phyloP scores from a whole-genome alignment of 2,113 vertebrate genomes.

The Etheostoma cragini region DNA sequence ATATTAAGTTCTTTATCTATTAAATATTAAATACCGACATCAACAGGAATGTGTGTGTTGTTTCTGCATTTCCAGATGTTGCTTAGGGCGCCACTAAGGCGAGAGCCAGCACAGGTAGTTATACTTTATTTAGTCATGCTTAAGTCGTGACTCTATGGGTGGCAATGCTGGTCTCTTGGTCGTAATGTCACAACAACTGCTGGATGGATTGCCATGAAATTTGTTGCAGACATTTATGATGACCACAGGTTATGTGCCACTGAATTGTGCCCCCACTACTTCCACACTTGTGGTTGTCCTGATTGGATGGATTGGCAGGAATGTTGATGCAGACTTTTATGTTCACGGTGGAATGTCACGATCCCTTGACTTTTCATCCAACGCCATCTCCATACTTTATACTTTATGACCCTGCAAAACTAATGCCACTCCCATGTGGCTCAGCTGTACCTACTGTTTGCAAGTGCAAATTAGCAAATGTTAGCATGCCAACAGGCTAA shows the following conservation, averaged over 20 bases:
- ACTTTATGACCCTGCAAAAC: background rate
- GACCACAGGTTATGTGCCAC: too few species aligned
- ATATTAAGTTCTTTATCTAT: background rate
- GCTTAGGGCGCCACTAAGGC: background rate
- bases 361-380: background rate
- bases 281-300: background rate
- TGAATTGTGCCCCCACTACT: background rate
- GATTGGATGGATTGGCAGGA: background rate
- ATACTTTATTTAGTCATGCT: conserved; percentile 5
- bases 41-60: conserved; percentile 4
- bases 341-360: background rate
- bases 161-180: background rate
- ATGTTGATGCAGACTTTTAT: background rate
- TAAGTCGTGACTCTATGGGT: background rate
- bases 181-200: background rate
- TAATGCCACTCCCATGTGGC: background rate
- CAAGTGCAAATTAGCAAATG: background rate
- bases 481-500: background rate
- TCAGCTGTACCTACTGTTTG: background rate
- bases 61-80: conserved; percentile 21
- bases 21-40: background rate
- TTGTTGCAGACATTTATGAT: background rate
- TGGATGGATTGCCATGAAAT: conserved; percentile 1
- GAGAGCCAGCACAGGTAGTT: conserved; percentile 6
- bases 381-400: background rate